phyloP scores from a whole-genome alignment of 2,113 vertebrate genomes.

The Lutjanus erythropterus region DNA sequence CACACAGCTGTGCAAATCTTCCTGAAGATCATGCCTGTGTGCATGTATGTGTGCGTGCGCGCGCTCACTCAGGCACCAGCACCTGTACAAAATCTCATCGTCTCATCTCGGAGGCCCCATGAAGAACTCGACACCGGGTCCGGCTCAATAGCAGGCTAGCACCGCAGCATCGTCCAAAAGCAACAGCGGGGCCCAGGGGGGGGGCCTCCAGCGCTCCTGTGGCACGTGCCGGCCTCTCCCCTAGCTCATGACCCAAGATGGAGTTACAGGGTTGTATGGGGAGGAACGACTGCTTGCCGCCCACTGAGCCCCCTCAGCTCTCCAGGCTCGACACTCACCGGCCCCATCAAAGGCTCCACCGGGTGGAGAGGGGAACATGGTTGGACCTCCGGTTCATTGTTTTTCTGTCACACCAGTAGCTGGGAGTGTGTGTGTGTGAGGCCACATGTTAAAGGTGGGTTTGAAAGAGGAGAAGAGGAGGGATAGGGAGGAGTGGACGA shows the following conservation, averaged over 20 bases:
- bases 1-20: slow-evolving; percentile 84
- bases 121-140: slow-evolving; percentile 61
- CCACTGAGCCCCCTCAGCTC: slow-evolving; percentile 40
- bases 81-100: slow-evolving; percentile 71
- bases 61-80: slow-evolving; percentile 31
- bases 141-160: slow-evolving; percentile 41
- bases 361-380: slow-evolving; percentile 35
- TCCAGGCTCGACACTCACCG: slow-evolving; percentile 33
- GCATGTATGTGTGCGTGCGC: slow-evolving; percentile 41
- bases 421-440: slow-evolving; percentile 6
- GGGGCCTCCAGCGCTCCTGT: slow-evolving; percentile 56
- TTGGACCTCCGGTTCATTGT: slow-evolving; percentile 39
- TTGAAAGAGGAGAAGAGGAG: slow-evolving; percentile 3
- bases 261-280: slow-evolving; percentile 69
- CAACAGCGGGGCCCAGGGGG: slow-evolving; percentile 64
- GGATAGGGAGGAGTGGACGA: neutral
- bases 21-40: slow-evolving; percentile 46
- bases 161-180: slow-evolving; percentile 61
- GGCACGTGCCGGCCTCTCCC: slow-evolving; percentile 75
- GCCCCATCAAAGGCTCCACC: slow-evolving; percentile 62
- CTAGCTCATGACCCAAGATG: slow-evolving; percentile 69
- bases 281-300: slow-evolving; percentile 36
- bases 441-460: slow-evolving; percentile 29
- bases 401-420: slow-evolving; percentile 42
- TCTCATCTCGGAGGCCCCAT: slow-evolving; percentile 64